Percentiles rank a stretch among this genome's conserved stretches.
Evolutionary conservation across 2,888 invertebrate species (phyloP).

Genomic region (Lottia scabra): DNA sequence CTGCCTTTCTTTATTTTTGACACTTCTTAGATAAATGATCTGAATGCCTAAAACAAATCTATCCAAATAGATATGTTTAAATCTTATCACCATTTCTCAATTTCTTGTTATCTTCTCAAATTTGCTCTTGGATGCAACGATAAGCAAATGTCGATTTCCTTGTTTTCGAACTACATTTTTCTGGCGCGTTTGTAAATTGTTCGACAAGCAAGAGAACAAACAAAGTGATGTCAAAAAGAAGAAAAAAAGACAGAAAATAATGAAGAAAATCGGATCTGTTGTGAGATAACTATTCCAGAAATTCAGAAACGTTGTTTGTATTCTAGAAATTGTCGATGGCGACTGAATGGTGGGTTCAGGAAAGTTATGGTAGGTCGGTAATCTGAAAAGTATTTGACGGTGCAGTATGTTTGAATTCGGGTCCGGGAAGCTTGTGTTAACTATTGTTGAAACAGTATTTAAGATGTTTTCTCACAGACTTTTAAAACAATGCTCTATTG

Average conservation of each 20-base stretch:
- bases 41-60: background rate
- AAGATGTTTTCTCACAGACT: conserved; percentile 18
- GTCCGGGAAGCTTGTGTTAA: background rate
- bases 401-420: background rate
- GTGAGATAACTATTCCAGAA: background rate
- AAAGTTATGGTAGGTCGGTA: background rate
- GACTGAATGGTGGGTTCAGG: background rate
- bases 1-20: background rate
- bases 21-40: background rate
- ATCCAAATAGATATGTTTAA: conserved; percentile 1
- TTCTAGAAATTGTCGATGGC: background rate
- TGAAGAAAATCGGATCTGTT: background rate
- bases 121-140: background rate
- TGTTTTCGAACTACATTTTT: background rate
- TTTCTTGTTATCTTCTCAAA: conserved; percentile 3
- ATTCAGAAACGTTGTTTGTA: background rate
- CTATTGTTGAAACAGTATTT: background rate
- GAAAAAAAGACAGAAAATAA: background rate
- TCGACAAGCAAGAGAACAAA: background rate
- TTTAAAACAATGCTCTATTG: conserved; percentile 20
- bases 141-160: background rate
- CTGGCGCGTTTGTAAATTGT: background rate
- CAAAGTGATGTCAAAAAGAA: background rate
- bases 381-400: conserved; percentile 1
- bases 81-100: background rate